These are phyloP conservation scores for Lepidothrix coronata DNA, from an alignment of 2,113 vertebrate genomes.

Conservation along the genomic window DNA sequence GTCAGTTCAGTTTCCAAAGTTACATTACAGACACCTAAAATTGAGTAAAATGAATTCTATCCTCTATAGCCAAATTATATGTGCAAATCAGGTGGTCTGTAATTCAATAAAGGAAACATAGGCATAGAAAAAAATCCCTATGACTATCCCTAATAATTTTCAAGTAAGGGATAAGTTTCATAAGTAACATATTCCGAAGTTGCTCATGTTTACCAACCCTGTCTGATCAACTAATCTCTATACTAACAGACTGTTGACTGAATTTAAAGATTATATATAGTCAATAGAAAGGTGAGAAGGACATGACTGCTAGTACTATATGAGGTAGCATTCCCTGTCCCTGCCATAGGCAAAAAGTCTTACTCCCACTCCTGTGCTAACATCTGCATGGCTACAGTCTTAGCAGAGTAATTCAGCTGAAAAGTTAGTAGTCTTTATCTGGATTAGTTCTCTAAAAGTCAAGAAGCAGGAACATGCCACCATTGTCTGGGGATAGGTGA, in stretches of 20 bases:
- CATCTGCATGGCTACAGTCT: background rate
- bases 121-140: background rate
- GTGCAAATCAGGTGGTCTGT: background rate
- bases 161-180: background rate
- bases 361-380: background rate
- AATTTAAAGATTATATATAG: background rate
- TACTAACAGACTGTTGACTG: background rate
- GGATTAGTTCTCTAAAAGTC: background rate
- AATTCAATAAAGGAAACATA: background rate
- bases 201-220: background rate
- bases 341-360: background rate
- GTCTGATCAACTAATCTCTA: background rate
- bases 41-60: background rate
- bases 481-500: slow-evolving; percentile 38
- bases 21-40: background rate
- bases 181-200: background rate
- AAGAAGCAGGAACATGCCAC: background rate
- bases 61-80: background rate
- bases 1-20: background rate
- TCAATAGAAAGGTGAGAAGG: background rate
- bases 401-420: background rate
- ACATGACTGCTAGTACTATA: background rate
- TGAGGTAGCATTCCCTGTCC: background rate
- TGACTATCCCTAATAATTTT: background rate
- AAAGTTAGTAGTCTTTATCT: background rate